These are phyloP conservation scores for Coenonympha arcania DNA, from an alignment of 2,888 invertebrate species.

Conservation along the genomic window DNA sequence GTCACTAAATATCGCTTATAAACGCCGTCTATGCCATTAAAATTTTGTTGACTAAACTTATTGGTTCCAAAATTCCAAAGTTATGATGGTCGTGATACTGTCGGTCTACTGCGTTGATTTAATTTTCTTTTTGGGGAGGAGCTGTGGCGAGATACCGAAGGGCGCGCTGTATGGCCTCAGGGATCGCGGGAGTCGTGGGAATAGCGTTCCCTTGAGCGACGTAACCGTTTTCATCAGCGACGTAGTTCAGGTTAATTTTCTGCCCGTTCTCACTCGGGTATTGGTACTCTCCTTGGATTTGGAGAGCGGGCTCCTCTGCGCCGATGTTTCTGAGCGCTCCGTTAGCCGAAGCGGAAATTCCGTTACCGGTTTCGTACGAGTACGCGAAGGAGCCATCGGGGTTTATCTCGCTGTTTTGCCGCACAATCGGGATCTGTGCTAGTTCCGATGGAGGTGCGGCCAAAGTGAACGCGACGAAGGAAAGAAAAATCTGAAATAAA, in stretches of 20 bases:
- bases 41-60: too few species aligned
- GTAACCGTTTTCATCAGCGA: conserved; percentile 81
- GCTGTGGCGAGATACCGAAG: conserved; percentile 78
- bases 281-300: conserved; percentile 76
- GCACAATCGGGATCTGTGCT: conserved; percentile 69
- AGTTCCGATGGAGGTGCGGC: conserved; percentile 56
- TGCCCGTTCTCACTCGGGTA: conserved; percentile 78
- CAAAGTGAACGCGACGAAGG: conserved; percentile 49
- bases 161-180: conserved; percentile 78
- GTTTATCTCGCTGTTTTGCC: conserved; percentile 67
- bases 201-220: conserved; percentile 77
- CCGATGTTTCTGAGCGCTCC: conserved; percentile 73
- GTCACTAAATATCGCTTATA: too few species aligned
- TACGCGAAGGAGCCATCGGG: conserved; percentile 77
- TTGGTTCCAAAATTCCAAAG: background rate
- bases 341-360: conserved; percentile 73
- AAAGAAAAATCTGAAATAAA: conserved; percentile 54
- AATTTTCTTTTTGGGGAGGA: conserved; percentile 65
- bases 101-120: background rate
- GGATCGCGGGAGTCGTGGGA: conserved; percentile 80
- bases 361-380: conserved; percentile 77
- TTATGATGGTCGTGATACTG: background rate
- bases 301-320: conserved; percentile 64
- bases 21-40: too few species aligned
- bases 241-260: conserved; percentile 74